Percentiles rank a stretch among this genome's conserved stretches.
Evolutionary conservation across 2,113 vertebrate genomes (phyloP).

Genomic region (Montifringilla adamsi): DNA sequence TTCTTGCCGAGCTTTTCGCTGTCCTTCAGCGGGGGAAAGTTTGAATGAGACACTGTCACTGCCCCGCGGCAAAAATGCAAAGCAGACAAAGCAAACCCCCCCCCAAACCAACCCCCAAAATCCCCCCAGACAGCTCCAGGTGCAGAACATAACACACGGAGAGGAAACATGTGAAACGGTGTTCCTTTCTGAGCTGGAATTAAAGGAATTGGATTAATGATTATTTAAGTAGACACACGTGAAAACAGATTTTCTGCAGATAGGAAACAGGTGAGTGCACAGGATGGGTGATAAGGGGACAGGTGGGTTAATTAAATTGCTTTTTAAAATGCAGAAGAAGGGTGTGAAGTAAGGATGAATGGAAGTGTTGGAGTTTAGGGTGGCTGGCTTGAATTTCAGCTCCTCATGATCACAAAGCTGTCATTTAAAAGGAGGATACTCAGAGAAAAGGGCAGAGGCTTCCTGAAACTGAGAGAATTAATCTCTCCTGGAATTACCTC

Average conservation of each 20-base stretch:
- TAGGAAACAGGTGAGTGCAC: slow-evolving; percentile 23
- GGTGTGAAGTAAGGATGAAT: not conserved
- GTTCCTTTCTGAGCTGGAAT: slow-evolving; percentile 17
- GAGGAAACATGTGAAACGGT: not conserved
- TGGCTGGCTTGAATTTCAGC: not conserved
- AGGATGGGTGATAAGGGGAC: slow-evolving; percentile 1
- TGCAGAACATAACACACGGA: not conserved
- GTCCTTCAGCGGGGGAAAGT: not conserved
- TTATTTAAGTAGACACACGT: not conserved
- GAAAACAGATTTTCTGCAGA: not conserved
- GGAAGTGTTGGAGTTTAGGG: not conserved
- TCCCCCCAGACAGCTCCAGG: slow-evolving; percentile 20
- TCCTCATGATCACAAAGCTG: rapidly evolving
- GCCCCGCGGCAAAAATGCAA: not conserved
- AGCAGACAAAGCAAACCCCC: not conserved
- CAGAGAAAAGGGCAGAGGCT: not conserved
- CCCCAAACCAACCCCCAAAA: not conserved
- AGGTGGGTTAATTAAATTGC: slow-evolving; percentile 3
- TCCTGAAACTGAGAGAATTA: not conserved
- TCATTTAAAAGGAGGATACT: not conserved
- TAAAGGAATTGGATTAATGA: slow-evolving; percentile 44
- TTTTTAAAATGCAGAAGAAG: not conserved
- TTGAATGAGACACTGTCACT: not conserved
- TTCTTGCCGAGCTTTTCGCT: slow-evolving; percentile 46
- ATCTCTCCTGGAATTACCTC: not conserved